phyloP scores from a whole-genome alignment of 1,140 invertebrate species.

The Drosophila watanabei region DNA sequence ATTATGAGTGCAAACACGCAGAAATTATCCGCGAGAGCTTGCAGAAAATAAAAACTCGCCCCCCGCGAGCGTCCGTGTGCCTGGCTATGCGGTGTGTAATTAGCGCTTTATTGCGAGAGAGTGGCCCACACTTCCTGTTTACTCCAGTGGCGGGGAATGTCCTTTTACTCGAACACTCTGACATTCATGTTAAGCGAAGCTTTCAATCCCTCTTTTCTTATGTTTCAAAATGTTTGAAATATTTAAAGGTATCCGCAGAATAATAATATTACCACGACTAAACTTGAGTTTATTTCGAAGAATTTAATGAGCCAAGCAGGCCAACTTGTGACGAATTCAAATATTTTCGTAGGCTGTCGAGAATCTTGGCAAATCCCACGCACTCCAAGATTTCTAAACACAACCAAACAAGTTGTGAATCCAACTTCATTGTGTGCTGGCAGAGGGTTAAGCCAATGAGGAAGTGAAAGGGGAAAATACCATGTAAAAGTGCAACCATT shows the following conservation, averaged over 20 bases:
- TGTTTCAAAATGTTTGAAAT: neutral
- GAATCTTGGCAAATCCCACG: slow-evolving; percentile 1
- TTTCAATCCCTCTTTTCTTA: neutral
- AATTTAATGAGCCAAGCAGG: neutral
- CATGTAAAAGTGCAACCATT: neutral
- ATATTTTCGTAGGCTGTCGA: slow-evolving; percentile 5
- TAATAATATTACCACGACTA: neutral
- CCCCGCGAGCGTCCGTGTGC: slow-evolving; percentile 1
- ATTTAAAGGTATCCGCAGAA: too few species aligned
- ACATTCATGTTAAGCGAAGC: neutral
- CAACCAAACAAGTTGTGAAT: neutral
- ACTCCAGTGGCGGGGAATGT: slow-evolving; percentile 5
- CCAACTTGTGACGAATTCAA: neutral
- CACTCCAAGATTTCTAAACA: neutral
- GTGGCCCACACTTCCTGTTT: slow-evolving; percentile 33
- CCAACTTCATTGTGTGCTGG: neutral
- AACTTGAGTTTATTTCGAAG: neutral
- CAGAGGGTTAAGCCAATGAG: neutral
- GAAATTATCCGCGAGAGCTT: slow-evolving; percentile 18
- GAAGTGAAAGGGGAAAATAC: too few species aligned
- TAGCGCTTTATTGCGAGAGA: slow-evolving; percentile 22
- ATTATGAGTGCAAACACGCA: slow-evolving; percentile 24
- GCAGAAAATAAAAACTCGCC: slow-evolving; percentile 30
- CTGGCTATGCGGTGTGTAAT: slow-evolving; percentile 30
- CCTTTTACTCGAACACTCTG: slow-evolving; percentile 21